phyloP scores from a whole-genome alignment of 2,113 vertebrate species.

The Procavia capensis region DNA sequence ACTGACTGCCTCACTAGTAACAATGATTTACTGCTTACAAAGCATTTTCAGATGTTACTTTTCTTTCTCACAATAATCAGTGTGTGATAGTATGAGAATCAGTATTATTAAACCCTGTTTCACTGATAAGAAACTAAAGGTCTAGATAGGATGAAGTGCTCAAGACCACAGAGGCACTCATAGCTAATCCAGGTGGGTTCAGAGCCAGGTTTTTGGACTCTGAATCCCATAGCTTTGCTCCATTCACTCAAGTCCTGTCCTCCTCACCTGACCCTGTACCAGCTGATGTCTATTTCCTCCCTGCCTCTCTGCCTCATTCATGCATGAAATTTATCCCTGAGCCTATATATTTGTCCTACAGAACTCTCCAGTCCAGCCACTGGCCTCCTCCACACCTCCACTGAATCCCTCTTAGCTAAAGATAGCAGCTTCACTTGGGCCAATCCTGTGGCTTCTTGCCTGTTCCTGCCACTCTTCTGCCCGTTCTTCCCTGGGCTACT shows the following conservation, averaged over 20 bases:
- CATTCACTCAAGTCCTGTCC: background rate
- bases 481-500: background rate
- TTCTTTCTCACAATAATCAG: background rate
- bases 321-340: background rate
- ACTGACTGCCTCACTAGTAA: background rate
- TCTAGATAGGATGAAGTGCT: background rate
- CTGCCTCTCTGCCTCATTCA: background rate
- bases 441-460: background rate
- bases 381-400: background rate
- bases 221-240: background rate
- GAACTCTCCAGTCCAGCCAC: background rate
- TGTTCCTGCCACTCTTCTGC: background rate
- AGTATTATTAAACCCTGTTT: background rate
- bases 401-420: background rate
- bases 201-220: background rate
- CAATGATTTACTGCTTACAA: conserved; percentile 6
- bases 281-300: background rate
- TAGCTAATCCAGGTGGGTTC: background rate
- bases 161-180: background rate
- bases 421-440: background rate
- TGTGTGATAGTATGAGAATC: background rate
- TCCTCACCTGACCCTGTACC: background rate
- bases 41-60: background rate
- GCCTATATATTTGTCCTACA: background rate
- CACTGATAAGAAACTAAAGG: conserved; percentile 1